These are phyloP conservation scores for Xanthorhoe spadicearia DNA, from an alignment of 2,888 invertebrate genomes.

Conservation along the genomic window DNA sequence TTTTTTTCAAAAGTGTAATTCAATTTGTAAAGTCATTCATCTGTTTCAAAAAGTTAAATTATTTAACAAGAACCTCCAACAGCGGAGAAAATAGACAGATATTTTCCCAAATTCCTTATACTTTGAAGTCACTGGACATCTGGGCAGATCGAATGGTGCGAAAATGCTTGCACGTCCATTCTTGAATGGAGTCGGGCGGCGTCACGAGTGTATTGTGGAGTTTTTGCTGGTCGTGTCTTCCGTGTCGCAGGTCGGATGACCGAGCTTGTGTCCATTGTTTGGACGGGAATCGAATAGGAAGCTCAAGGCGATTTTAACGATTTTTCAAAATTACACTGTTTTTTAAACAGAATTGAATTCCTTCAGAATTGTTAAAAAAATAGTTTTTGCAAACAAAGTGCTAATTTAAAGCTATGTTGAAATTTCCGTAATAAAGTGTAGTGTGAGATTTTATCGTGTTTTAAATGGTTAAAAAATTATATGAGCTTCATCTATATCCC, in stretches of 20 bases:
- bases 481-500: no score
- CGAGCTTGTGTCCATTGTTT: slow-evolving; percentile 54
- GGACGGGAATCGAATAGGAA: slow-evolving; percentile 5
- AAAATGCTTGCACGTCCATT: slow-evolving; percentile 74
- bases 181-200: slow-evolving; percentile 64
- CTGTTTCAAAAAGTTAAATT: neutral
- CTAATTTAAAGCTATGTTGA: no score
- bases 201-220: slow-evolving; percentile 73
- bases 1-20: no score
- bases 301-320: neutral
- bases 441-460: no score
- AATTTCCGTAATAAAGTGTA: no score
- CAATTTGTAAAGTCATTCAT: neutral
- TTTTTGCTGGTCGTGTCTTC: slow-evolving; percentile 72
- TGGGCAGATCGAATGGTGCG: slow-evolving; percentile 51
- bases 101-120: slow-evolving; percentile 1
- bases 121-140: slow-evolving; percentile 27
- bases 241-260: slow-evolving; percentile 74
- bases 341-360: neutral
- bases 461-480: no score
- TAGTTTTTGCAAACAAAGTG: neutral
- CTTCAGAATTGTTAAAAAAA: neutral
- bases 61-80: neutral
- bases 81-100: neutral
- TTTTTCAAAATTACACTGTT: neutral